phyloP scores from a whole-genome alignment of 2,888 invertebrate species.

The Andrena bucephala region DNA sequence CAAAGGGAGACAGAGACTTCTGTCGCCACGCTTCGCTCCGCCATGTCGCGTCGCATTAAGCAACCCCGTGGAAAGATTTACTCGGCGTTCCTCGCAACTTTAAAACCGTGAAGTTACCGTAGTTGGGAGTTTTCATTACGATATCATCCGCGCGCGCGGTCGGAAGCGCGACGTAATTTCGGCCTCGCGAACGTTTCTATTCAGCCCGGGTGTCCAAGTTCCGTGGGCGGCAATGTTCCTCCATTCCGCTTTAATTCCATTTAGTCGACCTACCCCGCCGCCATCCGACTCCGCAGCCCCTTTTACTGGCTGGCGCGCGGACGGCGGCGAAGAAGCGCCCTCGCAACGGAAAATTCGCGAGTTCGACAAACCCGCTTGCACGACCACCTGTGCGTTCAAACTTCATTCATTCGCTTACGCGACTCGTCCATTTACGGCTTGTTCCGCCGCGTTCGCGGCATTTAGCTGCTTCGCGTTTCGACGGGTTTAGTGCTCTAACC shows the following conservation, averaged over 20 bases:
- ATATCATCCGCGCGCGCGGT: constrained; percentile 52
- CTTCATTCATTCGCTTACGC: constrained; percentile 34
- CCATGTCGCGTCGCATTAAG: constrained; percentile 48
- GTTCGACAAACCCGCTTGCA: constrained; percentile 42
- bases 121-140: constrained; percentile 61
- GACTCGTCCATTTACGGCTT: constrained; percentile 30
- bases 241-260: constrained; percentile 72
- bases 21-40: background rate
- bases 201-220: constrained; percentile 46
- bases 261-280: constrained; percentile 34
- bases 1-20: background rate
- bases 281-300: background rate
- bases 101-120: constrained; percentile 55
- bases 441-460: background rate
- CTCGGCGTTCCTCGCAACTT: constrained; percentile 34
- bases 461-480: background rate
- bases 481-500: background rate
- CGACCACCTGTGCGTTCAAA: constrained; percentile 39
- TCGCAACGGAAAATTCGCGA: constrained; percentile 35
- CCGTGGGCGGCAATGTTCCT: constrained; percentile 45
- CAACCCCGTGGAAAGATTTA: constrained; percentile 46
- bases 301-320: background rate
- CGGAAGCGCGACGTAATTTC: constrained; percentile 59
- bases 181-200: constrained; percentile 49
- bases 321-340: background rate